phyloP scores from a whole-genome alignment of 1,140 invertebrate species.

The Heliothis virescens region DNA sequence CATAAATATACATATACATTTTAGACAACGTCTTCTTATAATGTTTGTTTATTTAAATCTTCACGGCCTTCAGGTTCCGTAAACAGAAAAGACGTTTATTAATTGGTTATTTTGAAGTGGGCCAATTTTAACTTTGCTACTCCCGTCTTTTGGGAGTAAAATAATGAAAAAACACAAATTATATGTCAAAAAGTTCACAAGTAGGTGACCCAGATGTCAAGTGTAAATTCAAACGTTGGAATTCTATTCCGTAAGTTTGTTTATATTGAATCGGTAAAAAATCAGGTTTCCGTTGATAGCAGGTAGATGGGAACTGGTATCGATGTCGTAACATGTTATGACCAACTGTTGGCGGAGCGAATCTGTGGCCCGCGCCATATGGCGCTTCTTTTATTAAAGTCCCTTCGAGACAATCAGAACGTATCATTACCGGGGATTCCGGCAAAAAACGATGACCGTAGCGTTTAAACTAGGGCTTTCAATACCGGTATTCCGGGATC shows the following conservation, averaged over 20 bases:
- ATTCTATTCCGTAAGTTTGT: slow-evolving; percentile 2
- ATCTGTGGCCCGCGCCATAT: slow-evolving; percentile 78
- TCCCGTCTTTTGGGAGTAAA: background rate
- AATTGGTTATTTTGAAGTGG: slow-evolving; percentile 23
- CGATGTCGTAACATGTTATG: slow-evolving; percentile 50
- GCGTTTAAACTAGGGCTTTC: too few relatives aligned
- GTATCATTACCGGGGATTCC: slow-evolving; percentile 81
- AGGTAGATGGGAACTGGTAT: slow-evolving; percentile 46
- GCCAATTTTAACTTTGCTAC: slow-evolving; percentile 18
- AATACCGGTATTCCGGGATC: too few relatives aligned
- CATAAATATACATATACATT: too few relatives aligned
- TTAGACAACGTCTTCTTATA: background rate
- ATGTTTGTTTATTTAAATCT: slow-evolving; percentile 40
- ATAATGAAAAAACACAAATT: slow-evolving; percentile 18
- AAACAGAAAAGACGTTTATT: slow-evolving; percentile 28
- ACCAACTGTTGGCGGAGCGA: slow-evolving; percentile 74
- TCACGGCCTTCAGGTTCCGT: slow-evolving; percentile 16
- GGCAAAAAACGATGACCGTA: slow-evolving; percentile 76
- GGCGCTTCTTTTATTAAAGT: slow-evolving; percentile 62
- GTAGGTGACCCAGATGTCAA: slow-evolving; percentile 42
- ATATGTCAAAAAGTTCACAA: slow-evolving; percentile 49
- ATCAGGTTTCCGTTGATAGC: slow-evolving; percentile 23
- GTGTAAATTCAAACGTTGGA: slow-evolving; percentile 34
- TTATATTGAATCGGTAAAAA: slow-evolving; percentile 27
- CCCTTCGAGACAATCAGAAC: slow-evolving; percentile 77